Evolutionary conservation across 2,888 invertebrate species (phyloP).

Genomic region (Hemicrepidius hirtus): DNA sequence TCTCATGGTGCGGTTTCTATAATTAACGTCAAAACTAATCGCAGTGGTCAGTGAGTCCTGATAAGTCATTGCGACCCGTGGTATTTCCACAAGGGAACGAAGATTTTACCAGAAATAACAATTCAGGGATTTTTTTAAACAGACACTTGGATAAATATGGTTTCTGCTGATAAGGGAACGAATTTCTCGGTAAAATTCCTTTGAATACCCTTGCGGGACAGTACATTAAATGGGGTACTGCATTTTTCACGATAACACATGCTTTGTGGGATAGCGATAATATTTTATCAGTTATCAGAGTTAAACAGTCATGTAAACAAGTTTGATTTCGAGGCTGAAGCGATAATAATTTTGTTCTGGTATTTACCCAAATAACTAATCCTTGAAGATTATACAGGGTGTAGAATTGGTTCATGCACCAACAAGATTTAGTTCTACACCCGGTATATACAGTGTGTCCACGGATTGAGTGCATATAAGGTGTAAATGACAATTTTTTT

Average conservation of each 20-base stretch:
- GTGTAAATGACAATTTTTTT: no score
- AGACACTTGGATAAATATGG: neutral
- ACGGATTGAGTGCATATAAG: no score
- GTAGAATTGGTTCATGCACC: no score
- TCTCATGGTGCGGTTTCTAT: constrained; percentile 42
- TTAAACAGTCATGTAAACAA: constrained; percentile 44
- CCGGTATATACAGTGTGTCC: no score
- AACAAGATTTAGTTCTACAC: no score
- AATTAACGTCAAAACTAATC: constrained; percentile 43
- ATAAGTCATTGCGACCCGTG: neutral
- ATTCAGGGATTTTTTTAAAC: neutral
- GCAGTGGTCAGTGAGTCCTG: constrained; percentile 23
- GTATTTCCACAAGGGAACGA: constrained; percentile 9
- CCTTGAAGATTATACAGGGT: no score
- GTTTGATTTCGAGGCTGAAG: constrained; percentile 17
- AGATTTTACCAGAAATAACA: neutral
- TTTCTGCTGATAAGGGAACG: neutral
- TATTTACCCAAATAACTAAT: constrained; percentile 21
- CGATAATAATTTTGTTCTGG: constrained; percentile 8
- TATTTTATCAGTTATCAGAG: constrained; percentile 32
- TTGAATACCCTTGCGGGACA: neutral
- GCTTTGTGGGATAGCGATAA: constrained; percentile 31
- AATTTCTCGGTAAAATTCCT: constrained; percentile 2
- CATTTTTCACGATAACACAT: constrained; percentile 4
- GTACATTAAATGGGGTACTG: neutral